Evolutionary conservation across 2,797 vertebrate species (phyloP).

Genomic region (Stomatorhinus walkeri): DNA sequence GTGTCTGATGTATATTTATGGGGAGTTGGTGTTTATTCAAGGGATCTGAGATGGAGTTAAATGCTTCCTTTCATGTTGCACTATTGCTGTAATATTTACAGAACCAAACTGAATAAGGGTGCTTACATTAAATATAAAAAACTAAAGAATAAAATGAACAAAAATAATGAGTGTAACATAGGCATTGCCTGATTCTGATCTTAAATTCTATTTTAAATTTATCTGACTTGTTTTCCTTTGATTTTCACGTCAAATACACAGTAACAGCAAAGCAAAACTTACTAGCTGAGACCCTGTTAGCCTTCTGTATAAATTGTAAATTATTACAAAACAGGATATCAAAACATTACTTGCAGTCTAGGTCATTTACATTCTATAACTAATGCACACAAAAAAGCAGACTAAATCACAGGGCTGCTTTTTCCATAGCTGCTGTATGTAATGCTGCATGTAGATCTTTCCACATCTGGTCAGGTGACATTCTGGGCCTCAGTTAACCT

Average conservation of each 20-base stretch:
- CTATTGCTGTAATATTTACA: neutral
- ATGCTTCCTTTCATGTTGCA: neutral
- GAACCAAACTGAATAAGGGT: neutral
- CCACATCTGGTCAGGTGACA: neutral
- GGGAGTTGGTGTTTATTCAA: neutral
- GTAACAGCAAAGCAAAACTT: neutral
- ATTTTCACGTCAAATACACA: neutral
- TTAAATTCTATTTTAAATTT: neutral
- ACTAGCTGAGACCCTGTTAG: neutral
- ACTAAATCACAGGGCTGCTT: neutral
- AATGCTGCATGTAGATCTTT: neutral
- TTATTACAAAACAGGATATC: neutral
- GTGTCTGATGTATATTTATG: neutral
- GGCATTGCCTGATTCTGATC: neutral
- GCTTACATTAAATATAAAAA: neutral
- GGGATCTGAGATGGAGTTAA: neutral
- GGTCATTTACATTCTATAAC: neutral
- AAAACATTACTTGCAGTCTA: neutral
- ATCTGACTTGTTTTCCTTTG: neutral
- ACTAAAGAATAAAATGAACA: neutral
- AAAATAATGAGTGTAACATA: neutral
- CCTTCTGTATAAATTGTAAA: neutral
- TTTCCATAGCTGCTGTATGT: neutral
- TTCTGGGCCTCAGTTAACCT: neutral
- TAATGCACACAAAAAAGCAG: neutral